Evolutionary conservation across 1,140 invertebrate genomes (phyloP).

Genomic region (Leptinotarsa lineolata): DNA sequence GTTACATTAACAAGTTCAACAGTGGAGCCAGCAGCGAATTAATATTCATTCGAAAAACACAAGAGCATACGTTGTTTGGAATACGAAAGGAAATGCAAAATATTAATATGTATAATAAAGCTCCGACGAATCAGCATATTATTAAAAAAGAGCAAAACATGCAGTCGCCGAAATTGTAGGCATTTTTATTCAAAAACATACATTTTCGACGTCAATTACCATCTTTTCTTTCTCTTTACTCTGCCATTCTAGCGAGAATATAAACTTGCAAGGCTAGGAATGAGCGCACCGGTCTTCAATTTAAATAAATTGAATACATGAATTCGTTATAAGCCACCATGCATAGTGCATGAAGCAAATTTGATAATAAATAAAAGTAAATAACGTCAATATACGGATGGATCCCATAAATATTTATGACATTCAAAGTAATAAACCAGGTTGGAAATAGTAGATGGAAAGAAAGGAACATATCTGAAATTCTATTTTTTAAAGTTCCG

Average conservation of each 20-base stretch:
- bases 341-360: slow-evolving; percentile 56
- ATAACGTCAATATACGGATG: slow-evolving; percentile 51
- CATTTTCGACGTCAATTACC: slow-evolving; percentile 48
- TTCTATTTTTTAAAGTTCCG: not conserved
- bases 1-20: not conserved
- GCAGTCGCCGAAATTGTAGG: slow-evolving; percentile 35
- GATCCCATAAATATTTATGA: slow-evolving; percentile 55
- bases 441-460: slow-evolving; percentile 32
- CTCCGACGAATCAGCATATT: not conserved
- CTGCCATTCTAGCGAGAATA: slow-evolving; percentile 28
- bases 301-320: slow-evolving; percentile 58
- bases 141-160: slow-evolving; percentile 7
- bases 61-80: slow-evolving; percentile 5
- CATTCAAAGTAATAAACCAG: slow-evolving; percentile 48
- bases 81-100: slow-evolving; percentile 8
- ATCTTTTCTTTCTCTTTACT: slow-evolving; percentile 44
- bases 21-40: not conserved
- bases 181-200: slow-evolving; percentile 46
- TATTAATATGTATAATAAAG: slow-evolving; percentile 4
- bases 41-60: not conserved
- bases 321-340: slow-evolving; percentile 55
- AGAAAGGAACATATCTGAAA: not conserved
- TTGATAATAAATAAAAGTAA: slow-evolving; percentile 58
- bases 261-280: not conserved
- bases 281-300: slow-evolving; percentile 39